phyloP scores from a whole-genome alignment of 2,797 vertebrate species.

The Lepilemur septentrionalis region DNA sequence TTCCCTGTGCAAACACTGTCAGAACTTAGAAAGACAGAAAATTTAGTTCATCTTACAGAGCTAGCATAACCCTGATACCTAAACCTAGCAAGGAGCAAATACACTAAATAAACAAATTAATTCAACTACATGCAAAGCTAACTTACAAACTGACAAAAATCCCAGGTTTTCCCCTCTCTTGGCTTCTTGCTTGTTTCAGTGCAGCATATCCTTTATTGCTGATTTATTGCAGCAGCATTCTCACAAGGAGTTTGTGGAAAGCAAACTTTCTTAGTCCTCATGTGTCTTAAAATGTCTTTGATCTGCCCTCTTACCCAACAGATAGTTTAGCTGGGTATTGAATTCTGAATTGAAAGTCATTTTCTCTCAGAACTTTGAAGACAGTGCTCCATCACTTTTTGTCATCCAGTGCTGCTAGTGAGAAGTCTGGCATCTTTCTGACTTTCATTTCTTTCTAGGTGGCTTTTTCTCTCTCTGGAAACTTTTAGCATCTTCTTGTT shows the following conservation, averaged over 20 bases:
- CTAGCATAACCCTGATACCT: neutral
- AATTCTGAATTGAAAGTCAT: slow-evolving; percentile 13
- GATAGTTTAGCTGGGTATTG: slow-evolving; percentile 31
- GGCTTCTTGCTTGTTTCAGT: neutral
- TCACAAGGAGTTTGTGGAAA: neutral
- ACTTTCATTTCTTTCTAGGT: neutral
- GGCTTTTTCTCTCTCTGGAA: neutral
- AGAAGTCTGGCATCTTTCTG: neutral
- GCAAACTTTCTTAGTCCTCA: neutral
- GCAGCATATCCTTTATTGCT: neutral
- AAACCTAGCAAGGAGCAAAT: slow-evolving; percentile 9
- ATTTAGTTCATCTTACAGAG: neutral
- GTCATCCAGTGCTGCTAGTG: neutral
- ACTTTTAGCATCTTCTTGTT: slow-evolving; percentile 20
- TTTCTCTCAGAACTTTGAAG: neutral
- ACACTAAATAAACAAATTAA: neutral
- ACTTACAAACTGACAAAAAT: neutral
- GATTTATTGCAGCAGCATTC: too few relatives aligned
- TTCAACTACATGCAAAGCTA: neutral
- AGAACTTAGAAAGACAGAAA: slow-evolving; percentile 12
- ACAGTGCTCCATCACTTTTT: neutral
- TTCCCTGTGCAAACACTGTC: slow-evolving; percentile 6
- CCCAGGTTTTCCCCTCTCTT: neutral
- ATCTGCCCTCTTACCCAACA: neutral
- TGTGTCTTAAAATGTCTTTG: neutral